phyloP scores from a whole-genome alignment of 2,888 invertebrate genomes.

The Nomada goodeniana region DNA sequence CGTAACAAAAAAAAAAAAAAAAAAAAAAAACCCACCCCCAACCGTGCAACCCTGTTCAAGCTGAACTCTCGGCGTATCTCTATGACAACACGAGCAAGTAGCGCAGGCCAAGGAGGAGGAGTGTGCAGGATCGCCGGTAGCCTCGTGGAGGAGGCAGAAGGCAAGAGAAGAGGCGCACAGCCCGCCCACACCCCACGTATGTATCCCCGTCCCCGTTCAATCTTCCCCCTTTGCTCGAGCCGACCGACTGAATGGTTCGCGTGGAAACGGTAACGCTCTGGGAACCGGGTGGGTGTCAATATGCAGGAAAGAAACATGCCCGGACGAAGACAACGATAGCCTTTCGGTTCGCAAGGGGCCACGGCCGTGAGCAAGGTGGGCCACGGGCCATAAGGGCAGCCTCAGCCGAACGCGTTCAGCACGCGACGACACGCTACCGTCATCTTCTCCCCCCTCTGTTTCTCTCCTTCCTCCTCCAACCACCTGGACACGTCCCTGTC shows the following conservation, averaged over 20 bases:
- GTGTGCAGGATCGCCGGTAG: constrained; percentile 39
- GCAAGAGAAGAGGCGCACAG: constrained; percentile 52
- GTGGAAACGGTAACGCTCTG: constrained; percentile 50
- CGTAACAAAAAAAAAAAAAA: too few species aligned
- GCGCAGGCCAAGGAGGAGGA: constrained; percentile 29
- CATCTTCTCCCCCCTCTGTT: constrained; percentile 52
- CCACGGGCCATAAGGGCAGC: constrained; percentile 68
- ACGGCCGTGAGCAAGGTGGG: constrained; percentile 61
- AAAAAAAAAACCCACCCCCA: background rate
- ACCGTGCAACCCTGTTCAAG: background rate
- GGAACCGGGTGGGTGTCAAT: constrained; percentile 11
- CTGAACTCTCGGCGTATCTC: background rate
- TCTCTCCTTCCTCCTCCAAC: constrained; percentile 18
- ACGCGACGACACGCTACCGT: constrained; percentile 76
- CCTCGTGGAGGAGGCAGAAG: constrained; percentile 52
- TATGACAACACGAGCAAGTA: background rate
- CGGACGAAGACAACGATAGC: background rate
- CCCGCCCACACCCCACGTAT: constrained; percentile 58
- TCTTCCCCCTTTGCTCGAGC: constrained; percentile 23
- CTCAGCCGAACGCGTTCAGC: constrained; percentile 65
- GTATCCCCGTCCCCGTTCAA: constrained; percentile 33
- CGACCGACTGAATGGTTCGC: constrained; percentile 36
- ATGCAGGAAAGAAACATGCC: background rate
- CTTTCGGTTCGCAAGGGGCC: constrained; percentile 55
- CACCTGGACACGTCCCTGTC: constrained; percentile 19